phyloP scores from a whole-genome alignment of 2,113 vertebrate genomes.

The Pseudorectes ferrugineus region DNA sequence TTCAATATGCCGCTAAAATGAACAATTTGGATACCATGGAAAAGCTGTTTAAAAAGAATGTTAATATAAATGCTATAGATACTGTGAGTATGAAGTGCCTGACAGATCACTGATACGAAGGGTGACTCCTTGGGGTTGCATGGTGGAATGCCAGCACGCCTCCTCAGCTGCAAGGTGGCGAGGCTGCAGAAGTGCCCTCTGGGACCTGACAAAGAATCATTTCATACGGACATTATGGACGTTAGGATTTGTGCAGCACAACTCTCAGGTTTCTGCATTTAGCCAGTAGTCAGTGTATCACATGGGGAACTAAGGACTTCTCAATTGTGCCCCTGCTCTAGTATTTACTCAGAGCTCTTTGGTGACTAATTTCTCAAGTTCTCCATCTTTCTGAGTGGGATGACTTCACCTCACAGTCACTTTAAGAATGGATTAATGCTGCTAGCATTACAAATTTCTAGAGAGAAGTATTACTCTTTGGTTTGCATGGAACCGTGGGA shows the following conservation, averaged over 20 bases:
- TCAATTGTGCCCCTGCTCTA: neutral
- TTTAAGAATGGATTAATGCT: neutral
- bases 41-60: slow-evolving; percentile 65
- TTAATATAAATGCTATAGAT: slow-evolving; percentile 83
- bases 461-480: neutral
- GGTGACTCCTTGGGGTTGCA: rapidly evolving
- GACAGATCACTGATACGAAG: neutral
- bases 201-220: neutral
- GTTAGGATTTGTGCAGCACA: neutral
- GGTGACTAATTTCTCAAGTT: neutral
- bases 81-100: slow-evolving; percentile 68
- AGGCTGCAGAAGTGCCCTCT: neutral
- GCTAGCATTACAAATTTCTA: neutral
- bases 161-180: neutral
- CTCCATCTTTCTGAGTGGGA: neutral
- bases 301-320: neutral
- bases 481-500: neutral
- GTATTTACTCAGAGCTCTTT: neutral
- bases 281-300: neutral
- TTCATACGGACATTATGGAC: rapidly evolving
- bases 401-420: neutral
- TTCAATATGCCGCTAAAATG: slow-evolving; percentile 83
- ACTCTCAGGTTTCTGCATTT: neutral
- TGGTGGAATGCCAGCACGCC: neutral
- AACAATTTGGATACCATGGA: slow-evolving; percentile 84